Conservation (phyloP, 1,140 invertebrate species). For the Aporrectodea caliginosa region DNA sequence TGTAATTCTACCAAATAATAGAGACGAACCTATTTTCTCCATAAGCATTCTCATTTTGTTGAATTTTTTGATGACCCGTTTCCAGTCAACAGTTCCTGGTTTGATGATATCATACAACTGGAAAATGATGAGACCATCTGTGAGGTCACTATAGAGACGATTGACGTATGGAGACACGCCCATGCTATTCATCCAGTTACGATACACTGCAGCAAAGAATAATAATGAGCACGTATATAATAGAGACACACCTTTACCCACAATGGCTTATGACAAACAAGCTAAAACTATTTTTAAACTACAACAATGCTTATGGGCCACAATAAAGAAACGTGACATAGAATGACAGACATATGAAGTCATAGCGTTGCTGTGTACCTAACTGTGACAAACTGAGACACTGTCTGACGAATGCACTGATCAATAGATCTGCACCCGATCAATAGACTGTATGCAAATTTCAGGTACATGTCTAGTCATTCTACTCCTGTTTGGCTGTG, state of each 20-base stretch:
- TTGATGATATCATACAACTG: constrained; percentile 96
- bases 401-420: no score
- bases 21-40: constrained; percentile 31
- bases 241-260: neutral
- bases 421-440: no score
- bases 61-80: constrained; percentile 69
- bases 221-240: no score
- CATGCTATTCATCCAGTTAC: constrained; percentile 99
- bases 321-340: no score
- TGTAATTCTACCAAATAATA: neutral
- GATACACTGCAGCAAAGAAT: constrained; percentile 69
- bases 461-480: no score
- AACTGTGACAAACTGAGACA: no score
- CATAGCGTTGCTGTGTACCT: no score
- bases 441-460: no score
- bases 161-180: constrained; percentile 93
- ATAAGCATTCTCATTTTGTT: constrained; percentile 42
- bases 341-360: no score
- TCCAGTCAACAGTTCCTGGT: constrained; percentile 94
- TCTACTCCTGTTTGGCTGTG: no score
- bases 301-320: no score
- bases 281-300: neutral
- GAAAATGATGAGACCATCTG: constrained; percentile 95
- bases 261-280: neutral
- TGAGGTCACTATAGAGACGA: constrained; percentile 93